phyloP scores from a whole-genome alignment of 1,140 invertebrate genomes.

The Chionoecetes opilio region DNA sequence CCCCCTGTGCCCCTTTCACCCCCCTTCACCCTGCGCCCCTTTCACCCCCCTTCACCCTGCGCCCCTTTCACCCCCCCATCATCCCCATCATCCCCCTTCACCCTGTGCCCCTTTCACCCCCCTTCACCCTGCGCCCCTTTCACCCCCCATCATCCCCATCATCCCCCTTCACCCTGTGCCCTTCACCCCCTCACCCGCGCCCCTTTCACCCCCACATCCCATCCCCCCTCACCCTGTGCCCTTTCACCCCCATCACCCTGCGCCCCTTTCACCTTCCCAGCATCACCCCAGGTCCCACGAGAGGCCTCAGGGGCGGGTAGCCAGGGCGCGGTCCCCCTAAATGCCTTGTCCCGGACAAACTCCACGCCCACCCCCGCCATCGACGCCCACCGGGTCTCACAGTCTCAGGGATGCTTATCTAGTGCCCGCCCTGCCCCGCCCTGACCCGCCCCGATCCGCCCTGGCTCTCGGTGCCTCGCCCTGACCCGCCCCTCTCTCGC shows the following conservation, averaged over 20 bases:
- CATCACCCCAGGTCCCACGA: not conserved
- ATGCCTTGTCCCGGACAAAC: not conserved
- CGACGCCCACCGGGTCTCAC: not conserved
- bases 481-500: not conserved
- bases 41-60: too few relatives aligned
- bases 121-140: too few relatives aligned
- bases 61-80: not conserved
- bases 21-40: too few relatives aligned
- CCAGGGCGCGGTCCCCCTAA: not conserved
- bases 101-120: too few relatives aligned
- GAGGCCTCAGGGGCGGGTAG: not conserved
- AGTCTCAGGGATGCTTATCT: not conserved
- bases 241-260: not conserved
- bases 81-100: not conserved
- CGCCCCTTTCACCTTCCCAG: not conserved
- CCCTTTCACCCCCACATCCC: not conserved
- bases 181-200: not conserved
- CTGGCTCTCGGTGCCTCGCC: not conserved
- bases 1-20: too few relatives aligned
- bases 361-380: constrained; percentile 10
- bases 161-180: not conserved
- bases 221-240: not conserved
- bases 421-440: not conserved
- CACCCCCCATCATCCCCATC: too few relatives aligned
- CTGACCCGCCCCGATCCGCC: not conserved